phyloP scores from a whole-genome alignment of 2,113 vertebrate genomes.

The Gavia stellata region DNA sequence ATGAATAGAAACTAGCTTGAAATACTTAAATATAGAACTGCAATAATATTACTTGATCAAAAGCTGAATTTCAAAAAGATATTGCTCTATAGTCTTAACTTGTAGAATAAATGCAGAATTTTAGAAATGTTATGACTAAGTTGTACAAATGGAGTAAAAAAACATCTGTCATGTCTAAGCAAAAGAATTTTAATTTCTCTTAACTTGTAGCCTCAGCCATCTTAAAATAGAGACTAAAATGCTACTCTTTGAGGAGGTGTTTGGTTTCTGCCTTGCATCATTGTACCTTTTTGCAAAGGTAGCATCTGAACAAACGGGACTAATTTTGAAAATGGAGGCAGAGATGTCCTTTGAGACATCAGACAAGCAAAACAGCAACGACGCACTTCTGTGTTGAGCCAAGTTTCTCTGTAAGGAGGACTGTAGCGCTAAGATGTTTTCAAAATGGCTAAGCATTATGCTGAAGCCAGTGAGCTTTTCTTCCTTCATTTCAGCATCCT shows the following conservation, averaged over 20 bases:
- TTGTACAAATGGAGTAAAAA: not conserved
- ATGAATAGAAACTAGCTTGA: not conserved
- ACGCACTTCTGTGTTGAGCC: fast-evolving
- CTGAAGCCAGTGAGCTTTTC: not conserved
- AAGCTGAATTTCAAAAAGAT: not conserved
- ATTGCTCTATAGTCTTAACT: not conserved
- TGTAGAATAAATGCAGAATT: not conserved
- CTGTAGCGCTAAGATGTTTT: not conserved
- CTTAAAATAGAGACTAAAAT: not conserved
- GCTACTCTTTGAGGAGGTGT: not conserved
- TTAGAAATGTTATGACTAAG: not conserved
- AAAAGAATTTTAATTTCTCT: not conserved
- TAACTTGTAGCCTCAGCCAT: not conserved
- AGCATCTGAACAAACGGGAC: not conserved
- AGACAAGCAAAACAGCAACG: not conserved
- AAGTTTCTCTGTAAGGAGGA: not conserved
- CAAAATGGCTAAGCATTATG: not conserved
- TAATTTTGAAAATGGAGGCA: not conserved
- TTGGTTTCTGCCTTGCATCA: not conserved
- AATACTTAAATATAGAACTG: not conserved
- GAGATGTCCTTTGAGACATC: not conserved
- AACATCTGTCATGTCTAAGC: not conserved
- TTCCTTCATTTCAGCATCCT: not conserved
- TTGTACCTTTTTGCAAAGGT: not conserved
- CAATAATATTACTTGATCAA: not conserved